Evolutionary conservation across 2,797 vertebrate genomes (phyloP).

Genomic region (Melanotaenia parkinsoni): DNA sequence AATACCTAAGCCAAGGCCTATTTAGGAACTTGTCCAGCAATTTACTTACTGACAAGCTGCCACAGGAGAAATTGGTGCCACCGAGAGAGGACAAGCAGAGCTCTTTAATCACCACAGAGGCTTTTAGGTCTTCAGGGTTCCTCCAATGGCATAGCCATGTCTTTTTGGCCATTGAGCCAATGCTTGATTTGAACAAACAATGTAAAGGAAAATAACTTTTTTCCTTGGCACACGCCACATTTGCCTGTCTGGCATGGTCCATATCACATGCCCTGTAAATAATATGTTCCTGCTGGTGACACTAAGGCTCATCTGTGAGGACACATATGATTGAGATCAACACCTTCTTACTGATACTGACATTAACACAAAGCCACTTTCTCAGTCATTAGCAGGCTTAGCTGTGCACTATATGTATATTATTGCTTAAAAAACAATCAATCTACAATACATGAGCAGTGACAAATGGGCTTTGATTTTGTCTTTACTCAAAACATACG

Average conservation of each 20-base stretch:
- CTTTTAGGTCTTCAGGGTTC: constrained; percentile 50
- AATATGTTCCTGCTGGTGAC: constrained; percentile 38
- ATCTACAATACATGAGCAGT: constrained; percentile 33
- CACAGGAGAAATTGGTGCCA: constrained; percentile 59
- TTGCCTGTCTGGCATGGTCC: constrained; percentile 48
- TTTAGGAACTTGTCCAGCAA: constrained; percentile 51
- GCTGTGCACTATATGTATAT: constrained; percentile 13
- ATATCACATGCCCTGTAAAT: constrained; percentile 45
- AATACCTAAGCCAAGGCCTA: constrained; percentile 47
- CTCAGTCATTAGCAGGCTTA: constrained; percentile 33
- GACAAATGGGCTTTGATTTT: constrained; percentile 50
- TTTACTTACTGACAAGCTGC: constrained; percentile 50
- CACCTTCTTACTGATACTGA: constrained; percentile 31
- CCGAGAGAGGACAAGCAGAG: constrained; percentile 41
- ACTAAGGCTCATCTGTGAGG: constrained; percentile 41
- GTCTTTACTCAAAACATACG: constrained; percentile 52
- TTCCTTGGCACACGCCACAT: constrained; percentile 49
- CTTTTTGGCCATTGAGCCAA: constrained; percentile 41
- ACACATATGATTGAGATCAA: constrained; percentile 39
- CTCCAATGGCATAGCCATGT: constrained; percentile 39
- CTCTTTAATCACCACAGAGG: constrained; percentile 64
- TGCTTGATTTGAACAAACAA: constrained; percentile 67
- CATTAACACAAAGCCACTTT: constrained; percentile 21
- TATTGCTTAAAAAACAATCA: constrained; percentile 19
- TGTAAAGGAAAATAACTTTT: constrained; percentile 47